A percentile compares a stretch with the other conserved stretches of the same genome.
Evolutionary conservation across 2,888 invertebrate species (phyloP).

Genomic region (Eurytoma adleriae): DNA sequence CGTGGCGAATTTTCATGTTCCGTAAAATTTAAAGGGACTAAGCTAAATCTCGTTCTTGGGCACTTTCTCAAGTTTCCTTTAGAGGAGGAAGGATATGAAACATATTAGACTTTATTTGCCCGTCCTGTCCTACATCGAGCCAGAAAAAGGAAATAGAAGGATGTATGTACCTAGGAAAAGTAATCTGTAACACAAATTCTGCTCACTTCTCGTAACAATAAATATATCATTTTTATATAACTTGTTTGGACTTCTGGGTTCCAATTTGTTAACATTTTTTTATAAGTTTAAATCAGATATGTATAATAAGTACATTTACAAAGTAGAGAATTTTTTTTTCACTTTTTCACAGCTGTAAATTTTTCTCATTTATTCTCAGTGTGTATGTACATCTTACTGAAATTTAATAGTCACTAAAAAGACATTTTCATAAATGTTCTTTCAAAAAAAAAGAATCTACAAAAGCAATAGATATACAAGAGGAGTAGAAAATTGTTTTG

Average conservation of each 20-base stretch:
- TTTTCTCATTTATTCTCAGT: neutral
- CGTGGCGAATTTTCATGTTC: conserved; percentile 13
- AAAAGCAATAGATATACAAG: conserved; percentile 15
- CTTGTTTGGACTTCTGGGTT: conserved; percentile 14
- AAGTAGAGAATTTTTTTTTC: neutral
- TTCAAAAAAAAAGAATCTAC: too few relatives aligned
- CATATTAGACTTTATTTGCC: conserved; percentile 46
- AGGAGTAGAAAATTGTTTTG: conserved; percentile 13
- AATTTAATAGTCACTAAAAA: neutral
- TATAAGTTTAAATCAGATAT: neutral
- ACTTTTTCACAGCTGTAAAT: neutral
- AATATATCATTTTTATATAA: conserved; percentile 52
- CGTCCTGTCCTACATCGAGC: conserved; percentile 38
- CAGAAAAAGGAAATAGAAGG: conserved; percentile 21
- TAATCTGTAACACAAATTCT: conserved; percentile 49
- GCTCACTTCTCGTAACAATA: conserved; percentile 46
- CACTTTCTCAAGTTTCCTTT: conserved; percentile 48
- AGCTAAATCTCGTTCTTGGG: conserved; percentile 29
- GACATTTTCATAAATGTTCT: conserved; percentile 3
- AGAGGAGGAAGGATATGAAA: conserved; percentile 34
- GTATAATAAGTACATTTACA: neutral
- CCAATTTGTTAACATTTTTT: conserved; percentile 7
- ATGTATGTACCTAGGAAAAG: conserved; percentile 45
- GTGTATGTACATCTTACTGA: neutral
- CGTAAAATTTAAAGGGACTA: conserved; percentile 16